Evolutionary conservation across 1,140 invertebrate species (phyloP).

Genomic region (Scaptodrosophila lebanonensis): DNA sequence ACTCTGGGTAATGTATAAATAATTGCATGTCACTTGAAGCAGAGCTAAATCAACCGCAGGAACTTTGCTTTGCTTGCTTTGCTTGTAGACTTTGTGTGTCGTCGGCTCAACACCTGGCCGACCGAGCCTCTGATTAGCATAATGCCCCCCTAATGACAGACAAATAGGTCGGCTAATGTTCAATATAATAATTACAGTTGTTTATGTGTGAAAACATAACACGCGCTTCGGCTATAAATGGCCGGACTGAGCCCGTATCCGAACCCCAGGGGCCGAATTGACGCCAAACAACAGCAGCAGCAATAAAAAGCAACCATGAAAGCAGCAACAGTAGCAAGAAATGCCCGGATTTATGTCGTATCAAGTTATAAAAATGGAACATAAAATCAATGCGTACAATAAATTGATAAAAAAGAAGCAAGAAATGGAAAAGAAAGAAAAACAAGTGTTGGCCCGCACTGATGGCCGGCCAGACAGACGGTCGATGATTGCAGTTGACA

Average conservation of each 20-base stretch:
- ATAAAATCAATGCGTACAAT: slow-evolving; percentile 11
- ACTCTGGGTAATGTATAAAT: slow-evolving; percentile 59
- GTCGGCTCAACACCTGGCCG: slow-evolving; percentile 42
- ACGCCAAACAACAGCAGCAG: too few species aligned
- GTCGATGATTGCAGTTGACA: slow-evolving; percentile 23
- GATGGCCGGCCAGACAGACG: too few species aligned
- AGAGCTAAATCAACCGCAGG: slow-evolving; percentile 35
- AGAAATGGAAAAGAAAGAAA: neutral
- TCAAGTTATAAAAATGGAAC: neutral
- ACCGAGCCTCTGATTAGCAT: slow-evolving; percentile 45
- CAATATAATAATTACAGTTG: slow-evolving; percentile 17
- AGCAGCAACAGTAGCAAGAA: neutral
- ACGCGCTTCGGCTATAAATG: too few species aligned
- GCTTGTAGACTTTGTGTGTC: slow-evolving; percentile 20
- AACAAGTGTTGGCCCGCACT: neutral
- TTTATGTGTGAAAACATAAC: neutral
- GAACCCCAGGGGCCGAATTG: too few species aligned
- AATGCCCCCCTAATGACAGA: slow-evolving; percentile 36
- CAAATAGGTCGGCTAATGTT: slow-evolving; percentile 11
- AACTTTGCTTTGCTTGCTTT: slow-evolving; percentile 8
- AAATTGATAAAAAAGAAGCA: slow-evolving; percentile 2
- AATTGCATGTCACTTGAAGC: slow-evolving; percentile 62
- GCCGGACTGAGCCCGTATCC: too few species aligned
- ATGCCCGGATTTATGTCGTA: neutral
- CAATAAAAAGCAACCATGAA: neutral